Base-by-base conservation (phyloP, 2,888 invertebrate genomes). In the Zaprionus bogoriensis region DNA sequence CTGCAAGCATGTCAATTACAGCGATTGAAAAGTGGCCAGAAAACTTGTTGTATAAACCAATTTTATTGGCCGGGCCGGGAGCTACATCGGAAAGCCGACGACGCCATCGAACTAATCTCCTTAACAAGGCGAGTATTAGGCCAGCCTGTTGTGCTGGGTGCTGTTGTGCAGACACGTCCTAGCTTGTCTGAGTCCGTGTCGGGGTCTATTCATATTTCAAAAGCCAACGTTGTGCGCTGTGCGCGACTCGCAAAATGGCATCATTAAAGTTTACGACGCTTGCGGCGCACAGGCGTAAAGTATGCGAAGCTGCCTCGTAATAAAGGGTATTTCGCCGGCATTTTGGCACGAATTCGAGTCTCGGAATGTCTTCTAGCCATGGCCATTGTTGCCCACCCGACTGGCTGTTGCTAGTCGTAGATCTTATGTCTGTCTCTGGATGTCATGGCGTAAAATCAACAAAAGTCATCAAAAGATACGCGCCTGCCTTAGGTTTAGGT, bases 401-500 rank as follows among this genome's bases (percentile, higher is more conserved):
- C 70, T 50, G 50, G 47, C 57, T 38, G 27, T 30, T 7, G 44
- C 25, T 46, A 42, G 53, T 19, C 73, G 59, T 59, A 79, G 74
- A 76, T 79, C 77, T 72, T 69, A 52, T 32, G 23, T 28, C 9
- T 57, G 30, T 17, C 2, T 60, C 30, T 10, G 12, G 28, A 52
- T 60, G 60, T 22, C 62, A 51, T 66, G 66, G 70, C 63, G 67
- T 86, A 81, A 84, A 81, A 86, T 86, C 87, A 83, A 81, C 80
- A 82, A 87, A 87, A 82, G 87, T 87, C 81, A 87, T 85, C 85
- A 86, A 81, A 81, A 87, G 79, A 84, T 87, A 87, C 74, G 85
- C 81, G 74, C 74, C 63, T 46, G 63, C 45, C 52, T 67, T 53
- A 17, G 32, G 32, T 32, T 32, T 32, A 32, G 32, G 12, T 32